Conservation (phyloP, 2,113 vertebrate species). For the Anolis carolinensis region DNA sequence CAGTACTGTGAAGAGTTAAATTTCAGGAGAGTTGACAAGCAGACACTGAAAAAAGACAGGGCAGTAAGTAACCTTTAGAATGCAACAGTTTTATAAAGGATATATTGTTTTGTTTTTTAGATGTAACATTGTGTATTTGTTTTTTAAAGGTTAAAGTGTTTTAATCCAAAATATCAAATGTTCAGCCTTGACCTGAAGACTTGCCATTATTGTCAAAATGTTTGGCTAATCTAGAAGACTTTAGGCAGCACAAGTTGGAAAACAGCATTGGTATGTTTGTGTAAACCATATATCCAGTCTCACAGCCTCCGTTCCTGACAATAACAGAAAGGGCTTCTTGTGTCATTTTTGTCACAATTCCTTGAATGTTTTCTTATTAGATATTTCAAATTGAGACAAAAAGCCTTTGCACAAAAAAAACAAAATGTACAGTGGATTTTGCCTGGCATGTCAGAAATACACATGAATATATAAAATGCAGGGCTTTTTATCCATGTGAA, state of each 20-base stretch:
- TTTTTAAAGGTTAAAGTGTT: constrained; percentile 65
- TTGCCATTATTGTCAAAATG: constrained; percentile 69
- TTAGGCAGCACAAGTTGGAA: constrained; percentile 64
- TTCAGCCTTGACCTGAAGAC: constrained; percentile 62
- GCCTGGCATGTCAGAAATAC: constrained; percentile 74
- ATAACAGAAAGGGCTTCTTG: constrained; percentile 56
- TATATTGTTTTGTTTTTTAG: constrained; percentile 57
- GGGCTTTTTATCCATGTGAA: constrained; percentile 73
- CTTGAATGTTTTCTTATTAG: constrained; percentile 72
- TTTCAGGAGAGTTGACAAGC: constrained; percentile 52
- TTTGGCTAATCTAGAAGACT: constrained; percentile 71
- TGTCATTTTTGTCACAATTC: constrained; percentile 57
- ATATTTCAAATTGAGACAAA: constrained; percentile 74
- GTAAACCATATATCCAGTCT: constrained; percentile 66
- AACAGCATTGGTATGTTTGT: constrained; percentile 69
- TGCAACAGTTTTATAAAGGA: constrained; percentile 60
- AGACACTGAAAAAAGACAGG: constrained; percentile 52
- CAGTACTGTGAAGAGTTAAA: constrained; percentile 68
- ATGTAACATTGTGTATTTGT: constrained; percentile 64
- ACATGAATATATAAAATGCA: constrained; percentile 73
- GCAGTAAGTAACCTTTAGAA: constrained; percentile 58
- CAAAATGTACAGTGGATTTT: constrained; percentile 65
- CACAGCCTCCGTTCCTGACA: constrained; percentile 66
- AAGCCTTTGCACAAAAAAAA: constrained; percentile 69
- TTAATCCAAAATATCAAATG: constrained; percentile 67